Conservation (phyloP, 2,888 invertebrate genomes). For the Gymnosoma rotundatum region DNA sequence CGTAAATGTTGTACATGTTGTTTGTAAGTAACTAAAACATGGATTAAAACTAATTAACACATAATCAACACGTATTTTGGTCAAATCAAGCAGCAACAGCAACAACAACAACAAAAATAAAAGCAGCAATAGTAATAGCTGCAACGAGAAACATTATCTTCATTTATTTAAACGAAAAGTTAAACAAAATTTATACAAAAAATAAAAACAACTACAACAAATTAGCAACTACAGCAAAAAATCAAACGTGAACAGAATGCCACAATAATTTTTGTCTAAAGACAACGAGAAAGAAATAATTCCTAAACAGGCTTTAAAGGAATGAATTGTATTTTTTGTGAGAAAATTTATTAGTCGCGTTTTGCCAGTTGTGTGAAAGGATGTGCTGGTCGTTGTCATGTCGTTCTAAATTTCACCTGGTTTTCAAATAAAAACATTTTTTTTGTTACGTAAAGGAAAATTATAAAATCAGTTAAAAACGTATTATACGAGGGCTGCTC, state of each 20-base stretch:
- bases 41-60: conserved; percentile 73
- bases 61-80: conserved; percentile 72
- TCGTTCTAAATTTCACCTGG: no score
- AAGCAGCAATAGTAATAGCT: conserved; percentile 13
- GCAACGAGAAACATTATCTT: conserved; percentile 53
- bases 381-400: no score
- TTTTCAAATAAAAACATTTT: no score
- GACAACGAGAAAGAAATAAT: conserved; percentile 48
- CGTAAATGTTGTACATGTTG: conserved; percentile 57
- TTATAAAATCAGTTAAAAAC: no score
- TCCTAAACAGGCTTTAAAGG: conserved; percentile 8
- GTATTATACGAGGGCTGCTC: no score
- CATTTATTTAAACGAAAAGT: conserved; percentile 40
- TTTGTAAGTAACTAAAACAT: conserved; percentile 56
- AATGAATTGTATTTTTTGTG: not conserved
- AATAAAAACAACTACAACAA: conserved; percentile 47
- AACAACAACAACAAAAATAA: conserved; percentile 3
- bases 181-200: not conserved
- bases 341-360: not conserved
- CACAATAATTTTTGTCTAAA: conserved; percentile 46
- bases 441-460: no score
- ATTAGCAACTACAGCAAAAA: conserved; percentile 66
- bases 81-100: conserved; percentile 59
- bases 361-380: no score
- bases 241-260: conserved; percentile 64